phyloP scores from a whole-genome alignment of 2,113 vertebrate species.

The Thunnus thynnus region DNA sequence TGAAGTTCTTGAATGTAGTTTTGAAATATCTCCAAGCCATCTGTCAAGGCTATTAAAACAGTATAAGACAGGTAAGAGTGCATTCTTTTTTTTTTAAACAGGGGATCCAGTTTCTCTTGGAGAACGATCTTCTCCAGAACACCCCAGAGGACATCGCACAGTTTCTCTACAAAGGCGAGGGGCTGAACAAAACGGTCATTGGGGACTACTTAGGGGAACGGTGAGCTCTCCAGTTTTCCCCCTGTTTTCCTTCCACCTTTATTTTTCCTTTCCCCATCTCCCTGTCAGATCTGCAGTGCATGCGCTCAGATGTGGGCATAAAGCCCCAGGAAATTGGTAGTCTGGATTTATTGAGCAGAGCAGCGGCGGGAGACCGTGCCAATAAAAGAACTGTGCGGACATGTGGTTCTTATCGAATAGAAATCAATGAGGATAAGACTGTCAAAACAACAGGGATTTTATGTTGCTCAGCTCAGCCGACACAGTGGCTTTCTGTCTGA shows the following conservation, averaged over 20 bases:
- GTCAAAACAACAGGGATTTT: constrained; percentile 69
- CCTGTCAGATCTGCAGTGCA: constrained; percentile 42
- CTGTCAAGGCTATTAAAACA: constrained; percentile 4
- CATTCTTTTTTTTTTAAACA: constrained; percentile 63
- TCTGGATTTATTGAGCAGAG: constrained; percentile 74
- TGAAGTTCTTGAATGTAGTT: not conserved
- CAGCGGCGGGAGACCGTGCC: constrained; percentile 21
- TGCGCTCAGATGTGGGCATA: constrained; percentile 42
- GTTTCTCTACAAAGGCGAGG: constrained; percentile 99
- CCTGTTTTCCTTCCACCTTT: constrained; percentile 46
- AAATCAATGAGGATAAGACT: constrained; percentile 57
- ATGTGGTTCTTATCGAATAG: constrained; percentile 77
- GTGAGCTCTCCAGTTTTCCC: constrained; percentile 79
- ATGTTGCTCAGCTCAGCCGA: constrained; percentile 24
- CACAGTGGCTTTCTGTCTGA: constrained; percentile 31
- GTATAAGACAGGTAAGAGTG: not conserved
- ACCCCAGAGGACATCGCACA: constrained; percentile 97
- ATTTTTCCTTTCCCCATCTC: constrained; percentile 17
- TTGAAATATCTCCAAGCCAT: not conserved
- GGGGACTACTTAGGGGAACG: constrained; percentile 98
- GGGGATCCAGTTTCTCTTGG: constrained; percentile 97
- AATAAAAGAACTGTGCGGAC: constrained; percentile 60
- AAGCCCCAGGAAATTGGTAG: constrained; percentile 73
- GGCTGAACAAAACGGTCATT: constrained; percentile 98
- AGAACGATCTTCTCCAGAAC: constrained; percentile 97